Evolutionary conservation across 2,113 vertebrate genomes (phyloP).

Genomic region (Pseudopodoces humilis): DNA sequence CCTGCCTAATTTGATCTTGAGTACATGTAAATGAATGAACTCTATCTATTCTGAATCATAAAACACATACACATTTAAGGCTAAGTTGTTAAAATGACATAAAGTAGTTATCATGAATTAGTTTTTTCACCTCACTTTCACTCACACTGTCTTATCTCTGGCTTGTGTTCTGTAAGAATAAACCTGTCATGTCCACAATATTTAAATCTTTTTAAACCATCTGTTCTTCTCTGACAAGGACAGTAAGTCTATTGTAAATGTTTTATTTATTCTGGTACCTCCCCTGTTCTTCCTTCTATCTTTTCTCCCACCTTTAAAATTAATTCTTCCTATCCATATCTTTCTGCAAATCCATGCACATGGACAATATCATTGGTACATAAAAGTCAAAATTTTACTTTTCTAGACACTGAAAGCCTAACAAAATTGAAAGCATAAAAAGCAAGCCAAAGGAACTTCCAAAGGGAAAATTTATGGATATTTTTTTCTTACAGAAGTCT

Average conservation of each 20-base stretch:
- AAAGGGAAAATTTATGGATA: neutral
- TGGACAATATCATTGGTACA: neutral
- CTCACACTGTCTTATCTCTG: neutral
- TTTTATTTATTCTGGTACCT: neutral
- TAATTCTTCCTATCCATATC: neutral
- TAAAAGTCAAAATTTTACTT: neutral
- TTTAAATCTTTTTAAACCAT: neutral
- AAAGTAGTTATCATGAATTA: neutral
- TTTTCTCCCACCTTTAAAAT: neutral
- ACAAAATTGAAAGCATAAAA: neutral
- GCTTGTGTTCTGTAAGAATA: neutral
- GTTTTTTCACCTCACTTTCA: neutral
- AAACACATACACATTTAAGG: neutral
- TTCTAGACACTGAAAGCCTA: neutral
- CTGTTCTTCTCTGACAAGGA: constrained; percentile 5
- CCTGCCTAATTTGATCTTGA: neutral
- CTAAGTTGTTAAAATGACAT: neutral
- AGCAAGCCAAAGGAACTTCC: neutral
- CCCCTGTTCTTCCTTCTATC: neutral
- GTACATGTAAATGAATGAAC: neutral
- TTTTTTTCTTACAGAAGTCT: neutral
- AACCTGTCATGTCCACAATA: neutral
- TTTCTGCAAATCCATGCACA: neutral
- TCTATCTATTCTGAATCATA: neutral
- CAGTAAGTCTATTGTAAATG: neutral